Evolutionary conservation across 2,113 vertebrate genomes (phyloP), one percentile per base, ranked within the genome.

Genomic region (Dendrocopos noguchii): DNA sequence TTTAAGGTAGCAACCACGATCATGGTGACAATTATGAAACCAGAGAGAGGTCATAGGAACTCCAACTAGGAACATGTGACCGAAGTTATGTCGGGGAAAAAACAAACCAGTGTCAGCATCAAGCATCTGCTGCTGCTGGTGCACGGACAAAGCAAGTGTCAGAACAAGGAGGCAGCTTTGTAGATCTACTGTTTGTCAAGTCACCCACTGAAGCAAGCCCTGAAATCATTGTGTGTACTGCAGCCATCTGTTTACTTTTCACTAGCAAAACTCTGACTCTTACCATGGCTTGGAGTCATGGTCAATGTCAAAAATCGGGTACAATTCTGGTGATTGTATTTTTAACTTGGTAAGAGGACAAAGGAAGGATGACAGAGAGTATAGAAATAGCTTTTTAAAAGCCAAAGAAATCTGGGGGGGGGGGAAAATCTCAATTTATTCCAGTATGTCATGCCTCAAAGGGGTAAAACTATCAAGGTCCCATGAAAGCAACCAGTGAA

Each of bases 111-210:
- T 90, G 93, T 94, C 96, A 94, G 95, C 93, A 72, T 88, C 92
- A 95, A 94, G 87, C 95, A 97, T 97, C 96, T 96, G 95, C 87
- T 96, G 94, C 80, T 91, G 91, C 86, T 96, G 84, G 94, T 81
- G 88, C 56, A 21, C 75, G 93, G 88, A 91, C 82, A 96, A 95
- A 91, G 86, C 12, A 12, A 78, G 55, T 59, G 91, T 94, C 91
- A 96, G 86, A 95, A 97, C 80, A 91, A 93, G 95, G 77, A 97
- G 94, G 92, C 91, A 96, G 91, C 95, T 97, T 68, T 83, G 95
- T 96, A 97, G 91, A 93, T 95, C 75, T 88, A 77, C 80, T 90
- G 88, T 61, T 96, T 89, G 88, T 96, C 96, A 76, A 84, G 91
- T 96, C 96, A 91, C 84, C 84, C 80, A 97, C 85, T 91, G 78